phyloP scores from a whole-genome alignment of 2,113 vertebrate species.

The Antechinus flavipes region DNA sequence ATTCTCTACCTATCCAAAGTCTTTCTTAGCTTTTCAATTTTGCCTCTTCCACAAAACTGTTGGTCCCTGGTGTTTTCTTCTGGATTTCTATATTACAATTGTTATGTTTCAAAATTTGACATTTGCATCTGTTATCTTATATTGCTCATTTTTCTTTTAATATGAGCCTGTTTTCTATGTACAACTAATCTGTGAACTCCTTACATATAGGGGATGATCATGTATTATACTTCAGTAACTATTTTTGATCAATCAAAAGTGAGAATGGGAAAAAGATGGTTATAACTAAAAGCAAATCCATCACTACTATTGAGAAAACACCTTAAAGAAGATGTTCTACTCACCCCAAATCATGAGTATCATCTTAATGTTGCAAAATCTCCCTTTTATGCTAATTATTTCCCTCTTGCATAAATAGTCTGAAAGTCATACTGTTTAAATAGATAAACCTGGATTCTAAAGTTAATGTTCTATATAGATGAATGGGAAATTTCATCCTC shows the following conservation, averaged over 20 bases:
- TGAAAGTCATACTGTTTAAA: neutral
- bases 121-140: neutral
- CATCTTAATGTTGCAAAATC: neutral
- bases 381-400: neutral
- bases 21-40: neutral
- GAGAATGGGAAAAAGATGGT: neutral
- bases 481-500: conserved; percentile 34
- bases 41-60: neutral
- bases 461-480: neutral
- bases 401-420: neutral
- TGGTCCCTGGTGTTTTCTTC: neutral
- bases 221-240: neutral
- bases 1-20: neutral
- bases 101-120: neutral
- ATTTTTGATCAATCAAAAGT: neutral
- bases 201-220: neutral
- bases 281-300: neutral
- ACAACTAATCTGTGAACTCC: neutral
- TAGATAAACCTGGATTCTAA: conserved; percentile 2
- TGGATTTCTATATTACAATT: neutral
- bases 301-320: neutral
- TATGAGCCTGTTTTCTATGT: neutral
- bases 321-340: neutral
- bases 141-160: neutral
- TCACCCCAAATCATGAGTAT: neutral